A percentile compares a stretch with the other conserved stretches of the same genome.
These are phyloP conservation scores for Corynorhinus townsendii DNA, from an alignment of 2,113 vertebrate species.

Conservation along the genomic window DNA sequence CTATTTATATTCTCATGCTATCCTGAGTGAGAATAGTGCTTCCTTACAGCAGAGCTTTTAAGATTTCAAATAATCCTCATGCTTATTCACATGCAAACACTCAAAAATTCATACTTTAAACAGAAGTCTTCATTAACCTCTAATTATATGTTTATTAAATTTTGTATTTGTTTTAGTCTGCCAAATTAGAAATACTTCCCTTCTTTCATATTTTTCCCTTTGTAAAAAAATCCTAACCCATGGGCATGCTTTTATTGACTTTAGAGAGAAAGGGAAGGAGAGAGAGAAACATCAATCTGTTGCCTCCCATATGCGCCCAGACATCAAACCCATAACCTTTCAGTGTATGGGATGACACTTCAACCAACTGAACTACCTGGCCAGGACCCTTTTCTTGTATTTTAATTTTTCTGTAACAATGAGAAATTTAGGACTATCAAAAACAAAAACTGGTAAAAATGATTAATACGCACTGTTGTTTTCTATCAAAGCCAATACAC, in stretches of 20 bases:
- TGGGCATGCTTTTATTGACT: background rate
- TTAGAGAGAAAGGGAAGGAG: background rate
- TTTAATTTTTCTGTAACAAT: constrained; percentile 20
- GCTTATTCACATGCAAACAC: background rate
- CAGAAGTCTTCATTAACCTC: constrained; percentile 10
- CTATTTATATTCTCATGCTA: background rate
- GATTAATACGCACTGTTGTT: background rate
- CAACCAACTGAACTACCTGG: background rate
- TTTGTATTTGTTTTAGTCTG: background rate
- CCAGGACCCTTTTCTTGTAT: background rate
- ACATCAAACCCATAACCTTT: background rate
- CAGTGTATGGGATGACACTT: no score
- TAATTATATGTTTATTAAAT: constrained; percentile 25
- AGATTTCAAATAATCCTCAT: constrained; percentile 27
- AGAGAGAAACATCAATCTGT: no score
- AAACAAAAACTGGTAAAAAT: background rate
- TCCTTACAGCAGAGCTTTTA: constrained; percentile 9
- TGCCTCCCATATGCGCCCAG: background rate
- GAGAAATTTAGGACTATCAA: background rate
- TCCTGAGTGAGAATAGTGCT: background rate
- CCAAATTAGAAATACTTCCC: background rate
- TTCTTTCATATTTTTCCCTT: background rate
- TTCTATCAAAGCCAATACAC: background rate
- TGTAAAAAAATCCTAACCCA: background rate
- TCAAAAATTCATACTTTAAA: background rate